phyloP scores from a whole-genome alignment of 1,140 invertebrate species.

The Achroia grisella region DNA sequence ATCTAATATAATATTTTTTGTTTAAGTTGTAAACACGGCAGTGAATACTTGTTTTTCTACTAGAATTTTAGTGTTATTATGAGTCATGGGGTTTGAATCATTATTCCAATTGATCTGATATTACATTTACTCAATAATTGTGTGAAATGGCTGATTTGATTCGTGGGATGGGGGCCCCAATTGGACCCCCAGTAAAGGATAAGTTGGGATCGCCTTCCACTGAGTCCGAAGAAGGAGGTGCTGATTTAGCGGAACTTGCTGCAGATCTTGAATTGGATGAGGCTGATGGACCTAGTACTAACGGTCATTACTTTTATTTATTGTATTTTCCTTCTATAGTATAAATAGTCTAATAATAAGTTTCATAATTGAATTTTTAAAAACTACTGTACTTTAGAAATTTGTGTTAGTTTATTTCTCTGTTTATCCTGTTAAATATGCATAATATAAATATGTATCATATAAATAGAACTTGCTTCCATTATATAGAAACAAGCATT shows the following conservation, averaged over 20 bases:
- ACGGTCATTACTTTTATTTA: slow-evolving; percentile 62
- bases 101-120: background rate
- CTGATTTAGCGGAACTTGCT: slow-evolving; percentile 77
- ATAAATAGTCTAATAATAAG: too few species aligned
- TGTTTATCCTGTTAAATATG: too few species aligned
- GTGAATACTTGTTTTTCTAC: slow-evolving; percentile 17
- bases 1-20: slow-evolving; percentile 7
- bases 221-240: slow-evolving; percentile 87
- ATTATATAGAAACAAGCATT: too few species aligned
- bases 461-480: too few species aligned
- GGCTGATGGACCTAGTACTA: slow-evolving; percentile 79
- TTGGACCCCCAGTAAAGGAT: slow-evolving; percentile 77
- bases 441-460: too few species aligned
- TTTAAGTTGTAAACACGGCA: slow-evolving; percentile 38
- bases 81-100: slow-evolving; percentile 27
- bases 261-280: slow-evolving; percentile 88
- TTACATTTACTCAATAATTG: slow-evolving; percentile 11
- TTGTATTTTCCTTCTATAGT: too few species aligned
- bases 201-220: slow-evolving; percentile 88
- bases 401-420: too few species aligned
- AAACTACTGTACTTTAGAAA: too few species aligned
- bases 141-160: slow-evolving; percentile 79
- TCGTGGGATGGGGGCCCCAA: slow-evolving; percentile 76
- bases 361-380: too few species aligned
- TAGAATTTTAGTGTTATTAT: slow-evolving; percentile 32